phyloP scores from a whole-genome alignment of 2,888 invertebrate species.

The Lasioglossum malachurum region DNA sequence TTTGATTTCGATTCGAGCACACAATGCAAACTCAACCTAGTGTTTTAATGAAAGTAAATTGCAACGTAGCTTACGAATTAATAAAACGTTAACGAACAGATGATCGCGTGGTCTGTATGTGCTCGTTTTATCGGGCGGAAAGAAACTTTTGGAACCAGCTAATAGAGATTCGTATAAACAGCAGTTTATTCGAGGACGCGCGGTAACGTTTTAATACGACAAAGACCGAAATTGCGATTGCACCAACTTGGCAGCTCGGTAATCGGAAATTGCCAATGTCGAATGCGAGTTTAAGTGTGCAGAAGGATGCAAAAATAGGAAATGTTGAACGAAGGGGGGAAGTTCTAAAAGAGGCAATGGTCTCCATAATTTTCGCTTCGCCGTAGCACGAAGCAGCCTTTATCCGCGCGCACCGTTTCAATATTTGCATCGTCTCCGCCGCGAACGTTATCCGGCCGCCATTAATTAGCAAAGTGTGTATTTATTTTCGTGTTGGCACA shows the following conservation, averaged over 20 bases:
- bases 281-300: background rate
- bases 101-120: background rate
- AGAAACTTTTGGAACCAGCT: background rate
- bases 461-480: conserved; percentile 50
- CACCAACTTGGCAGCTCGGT: background rate
- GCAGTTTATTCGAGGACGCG: background rate
- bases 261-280: background rate
- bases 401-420: conserved; percentile 13
- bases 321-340: background rate
- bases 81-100: background rate
- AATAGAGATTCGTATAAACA: background rate
- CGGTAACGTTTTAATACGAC: background rate
- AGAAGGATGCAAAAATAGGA: background rate
- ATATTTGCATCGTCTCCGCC: conserved; percentile 39
- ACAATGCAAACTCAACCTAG: background rate
- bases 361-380: background rate
- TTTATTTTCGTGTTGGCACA: conserved; percentile 30
- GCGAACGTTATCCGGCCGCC: conserved; percentile 13
- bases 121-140: background rate
- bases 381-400: background rate
- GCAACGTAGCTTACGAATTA: background rate
- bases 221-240: background rate
- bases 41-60: background rate
- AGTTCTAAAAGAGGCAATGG: background rate
- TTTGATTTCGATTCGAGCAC: background rate